Evolutionary conservation across 1,140 invertebrate genomes (phyloP), one percentile per base, ranked within the genome.

Genomic region (Gonatopus flavifemur): DNA sequence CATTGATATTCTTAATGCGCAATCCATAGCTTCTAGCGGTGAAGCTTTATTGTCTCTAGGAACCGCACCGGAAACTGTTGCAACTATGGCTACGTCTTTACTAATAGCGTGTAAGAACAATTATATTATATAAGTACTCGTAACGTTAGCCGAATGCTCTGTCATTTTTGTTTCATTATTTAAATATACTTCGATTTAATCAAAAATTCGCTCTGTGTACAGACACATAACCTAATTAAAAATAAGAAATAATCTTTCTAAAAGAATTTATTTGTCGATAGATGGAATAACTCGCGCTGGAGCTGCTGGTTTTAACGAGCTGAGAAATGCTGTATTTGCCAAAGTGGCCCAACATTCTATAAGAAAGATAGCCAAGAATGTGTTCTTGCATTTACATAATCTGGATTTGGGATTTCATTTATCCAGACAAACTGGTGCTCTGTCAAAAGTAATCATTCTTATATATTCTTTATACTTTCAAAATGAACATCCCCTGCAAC

Each of bases 281-380:
- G 96, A 99, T 87, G 97, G 97, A 46, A 80, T 94, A 53, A 95
- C 96, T 1, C 81, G 96, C 63, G 88, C 88, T 10, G 87, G 91
- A 51, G 88, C 95, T 15, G 86, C 92, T 2, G 89, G 89, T 36
- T 96, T 98, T 69, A 98, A 98, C 77, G 98, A 99, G 80, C 69
- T 99, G 9, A 79, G 97, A 41, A 99, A 98, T 81, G 96, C 96
- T 7, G 93, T 99, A 16, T 99, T 99, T 81, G 96, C 96, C 3
- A 91, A 88, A 77, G 97, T 99, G n/a, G 95, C 97, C 0, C 96
- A 98, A 72, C 88, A 93, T 75, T 98, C 96, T 6, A 98, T 99
- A 55, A 78, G 96, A 39, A 87, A 88, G 77, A 91, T 99, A 52
- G 94, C 96, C 0, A 89, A 84, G 72, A 98, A 96, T 77, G 94